A percentile compares a stretch with the other conserved stretches of the same genome.
phyloP scores from a whole-genome alignment of 2,113 vertebrate species.

The Chionodraco myersi region DNA sequence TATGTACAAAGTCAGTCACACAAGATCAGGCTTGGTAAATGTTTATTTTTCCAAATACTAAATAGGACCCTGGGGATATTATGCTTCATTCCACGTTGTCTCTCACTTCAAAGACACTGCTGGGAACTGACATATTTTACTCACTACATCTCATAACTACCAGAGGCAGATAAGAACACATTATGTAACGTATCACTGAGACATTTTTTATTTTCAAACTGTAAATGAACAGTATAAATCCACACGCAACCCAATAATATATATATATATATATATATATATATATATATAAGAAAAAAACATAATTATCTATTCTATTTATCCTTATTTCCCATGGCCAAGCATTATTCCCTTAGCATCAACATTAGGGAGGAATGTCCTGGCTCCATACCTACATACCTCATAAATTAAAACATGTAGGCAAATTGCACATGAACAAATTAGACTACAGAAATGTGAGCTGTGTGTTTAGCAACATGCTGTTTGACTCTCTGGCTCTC shows the following conservation, averaged over 20 bases:
- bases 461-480: constrained; percentile 63
- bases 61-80: constrained; percentile 78
- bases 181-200: constrained; percentile 11
- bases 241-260: background rate
- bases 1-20: constrained; percentile 65
- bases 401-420: constrained; percentile 68
- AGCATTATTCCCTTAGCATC: constrained; percentile 28
- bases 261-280: background rate
- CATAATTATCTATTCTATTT: constrained; percentile 4
- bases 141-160: constrained; percentile 30
- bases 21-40: constrained; percentile 77
- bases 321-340: constrained; percentile 19
- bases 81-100: constrained; percentile 72
- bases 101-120: constrained; percentile 77
- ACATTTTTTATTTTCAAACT: background rate
- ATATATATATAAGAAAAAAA: background rate
- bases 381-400: constrained; percentile 47
- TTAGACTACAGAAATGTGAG: constrained; percentile 68
- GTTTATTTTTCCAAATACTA: constrained; percentile 81
- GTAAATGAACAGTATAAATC: constrained; percentile 6
- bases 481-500: constrained; percentile 53
- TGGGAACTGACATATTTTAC: constrained; percentile 59
- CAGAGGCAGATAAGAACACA: background rate
- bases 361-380: constrained; percentile 51
- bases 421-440: constrained; percentile 60